Evolutionary conservation across 64 coral and sea anemone species (phyloP), one percentile per base, ranked within the genome.

Genomic region (Cladopsammia gracilis): DNA sequence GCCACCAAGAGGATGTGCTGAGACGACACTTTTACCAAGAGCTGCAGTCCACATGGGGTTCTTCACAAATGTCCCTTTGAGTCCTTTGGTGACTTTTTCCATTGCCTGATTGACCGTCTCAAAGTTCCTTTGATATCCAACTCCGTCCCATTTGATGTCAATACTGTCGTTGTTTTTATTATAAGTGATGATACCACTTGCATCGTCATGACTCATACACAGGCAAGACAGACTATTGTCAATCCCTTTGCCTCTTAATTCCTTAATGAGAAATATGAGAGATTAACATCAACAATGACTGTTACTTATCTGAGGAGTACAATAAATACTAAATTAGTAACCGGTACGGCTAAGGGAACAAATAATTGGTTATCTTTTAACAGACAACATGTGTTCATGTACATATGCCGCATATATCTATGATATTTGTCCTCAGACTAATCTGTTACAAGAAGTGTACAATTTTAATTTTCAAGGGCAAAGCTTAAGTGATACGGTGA

Each of bases 191-290:
- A 58, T 19, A 7, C 91, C 91, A 11, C 7, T 54, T 1, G 83
- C 83, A 23, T 56, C 72, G 12, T 93, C 91, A 10, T 93, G 91
- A 15, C 83, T 87, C 83, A 93, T 88, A 18, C 83, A 67, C 6
- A 93, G 44, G 46, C 79, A 79, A 15, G 91, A 62, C 6, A 87
- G 25, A 11, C 83, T 76, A 7, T 86, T 93, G 47, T 93, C 82
- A 16, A 86, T 87, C 6, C 66, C 81, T 50, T 65, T 75, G 8
- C 61, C 76, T n/a, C 20, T 47, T 12, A 90, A 34, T 8, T 71
- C 26, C 61, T 70, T 42, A 20, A 14, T 3, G 7, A 6, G 22
- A 24, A 69, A 42, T 72, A 14, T 13, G 3, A 25, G 42, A 72
- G 12, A 64, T 13, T 4, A 64, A 64, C 0, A 64, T 19, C 61